A percentile compares a stretch with the other conserved stretches of the same genome.
Evolutionary conservation across 2,113 vertebrate genomes (phyloP).

Genomic region (Cnemophilus loriae): DNA sequence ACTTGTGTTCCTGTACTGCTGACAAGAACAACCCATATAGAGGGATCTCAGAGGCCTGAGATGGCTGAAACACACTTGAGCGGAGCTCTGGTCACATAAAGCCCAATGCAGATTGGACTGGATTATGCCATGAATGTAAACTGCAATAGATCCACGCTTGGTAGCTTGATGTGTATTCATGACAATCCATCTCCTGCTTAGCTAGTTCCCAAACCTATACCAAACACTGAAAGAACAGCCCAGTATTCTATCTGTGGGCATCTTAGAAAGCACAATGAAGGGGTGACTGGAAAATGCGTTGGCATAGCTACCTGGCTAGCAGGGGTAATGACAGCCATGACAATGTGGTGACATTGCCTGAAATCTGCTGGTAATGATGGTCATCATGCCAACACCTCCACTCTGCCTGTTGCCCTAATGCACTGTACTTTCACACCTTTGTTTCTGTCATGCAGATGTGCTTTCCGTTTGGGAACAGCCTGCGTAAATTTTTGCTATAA

Average conservation of each 20-base stretch:
- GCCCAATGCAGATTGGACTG: not conserved
- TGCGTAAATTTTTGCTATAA: not conserved
- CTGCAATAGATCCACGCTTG: fast-evolving
- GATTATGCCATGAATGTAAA: not conserved
- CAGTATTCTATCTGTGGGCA: not conserved
- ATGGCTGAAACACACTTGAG: not conserved
- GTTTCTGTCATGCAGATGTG: not conserved
- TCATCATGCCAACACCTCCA: not conserved
- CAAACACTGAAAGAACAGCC: not conserved
- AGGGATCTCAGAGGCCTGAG: not conserved
- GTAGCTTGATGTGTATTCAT: not conserved
- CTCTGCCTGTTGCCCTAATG: not conserved
- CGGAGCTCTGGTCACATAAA: not conserved
- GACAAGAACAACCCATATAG: not conserved
- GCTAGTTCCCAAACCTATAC: not conserved
- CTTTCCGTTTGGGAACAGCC: not conserved
- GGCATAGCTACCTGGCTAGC: not conserved
- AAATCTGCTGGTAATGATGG: not conserved
- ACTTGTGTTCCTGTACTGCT: not conserved
- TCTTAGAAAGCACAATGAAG: not conserved
- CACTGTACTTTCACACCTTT: not conserved
- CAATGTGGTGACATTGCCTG: not conserved
- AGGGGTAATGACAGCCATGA: not conserved
- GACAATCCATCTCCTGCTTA: not conserved
- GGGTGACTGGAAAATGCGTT: not conserved